These are phyloP conservation scores for Pangasianodon hypophthalmus DNA, from an alignment of 2,113 vertebrate species.

Conservation along the genomic window DNA sequence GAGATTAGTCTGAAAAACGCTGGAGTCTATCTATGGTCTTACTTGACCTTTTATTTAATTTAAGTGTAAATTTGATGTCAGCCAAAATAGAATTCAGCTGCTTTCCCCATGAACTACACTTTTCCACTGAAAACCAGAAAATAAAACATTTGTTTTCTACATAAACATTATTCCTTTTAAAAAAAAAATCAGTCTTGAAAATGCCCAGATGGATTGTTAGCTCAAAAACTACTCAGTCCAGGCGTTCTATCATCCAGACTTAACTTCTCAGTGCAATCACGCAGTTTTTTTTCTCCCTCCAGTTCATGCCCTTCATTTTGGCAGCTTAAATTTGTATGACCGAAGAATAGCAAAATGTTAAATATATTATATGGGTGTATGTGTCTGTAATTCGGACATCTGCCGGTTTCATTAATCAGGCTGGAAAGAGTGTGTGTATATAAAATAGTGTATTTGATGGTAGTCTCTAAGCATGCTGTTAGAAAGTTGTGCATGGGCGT, in stretches of 20 bases:
- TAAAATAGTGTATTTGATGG: neutral
- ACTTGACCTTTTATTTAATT: neutral
- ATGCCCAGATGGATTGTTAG: slow-evolving; percentile 11
- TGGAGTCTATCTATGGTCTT: neutral
- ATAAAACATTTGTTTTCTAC: slow-evolving; percentile 24
- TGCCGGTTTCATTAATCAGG: neutral
- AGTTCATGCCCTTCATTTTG: neutral
- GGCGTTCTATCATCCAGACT: neutral
- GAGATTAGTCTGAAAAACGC: neutral
- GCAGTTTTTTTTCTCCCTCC: neutral
- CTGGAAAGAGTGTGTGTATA: neutral
- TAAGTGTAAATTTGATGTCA: neutral
- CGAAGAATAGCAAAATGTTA: neutral
- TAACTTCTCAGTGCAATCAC: slow-evolving; percentile 6
- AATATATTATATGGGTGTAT: slow-evolving; percentile 23
- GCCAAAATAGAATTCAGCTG: neutral
- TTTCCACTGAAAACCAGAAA: slow-evolving; percentile 36
- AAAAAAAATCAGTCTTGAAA: slow-evolving; percentile 13
- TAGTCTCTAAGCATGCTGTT: slow-evolving; percentile 18
- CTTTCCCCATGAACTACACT: neutral
- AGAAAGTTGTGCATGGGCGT: slow-evolving; percentile 38
- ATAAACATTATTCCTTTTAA: neutral
- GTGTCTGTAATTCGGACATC: neutral
- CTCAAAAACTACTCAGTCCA: neutral
- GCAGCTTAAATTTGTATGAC: neutral